Conservation (phyloP, 2,888 invertebrate species). For the Onchidella celtica region DNA sequence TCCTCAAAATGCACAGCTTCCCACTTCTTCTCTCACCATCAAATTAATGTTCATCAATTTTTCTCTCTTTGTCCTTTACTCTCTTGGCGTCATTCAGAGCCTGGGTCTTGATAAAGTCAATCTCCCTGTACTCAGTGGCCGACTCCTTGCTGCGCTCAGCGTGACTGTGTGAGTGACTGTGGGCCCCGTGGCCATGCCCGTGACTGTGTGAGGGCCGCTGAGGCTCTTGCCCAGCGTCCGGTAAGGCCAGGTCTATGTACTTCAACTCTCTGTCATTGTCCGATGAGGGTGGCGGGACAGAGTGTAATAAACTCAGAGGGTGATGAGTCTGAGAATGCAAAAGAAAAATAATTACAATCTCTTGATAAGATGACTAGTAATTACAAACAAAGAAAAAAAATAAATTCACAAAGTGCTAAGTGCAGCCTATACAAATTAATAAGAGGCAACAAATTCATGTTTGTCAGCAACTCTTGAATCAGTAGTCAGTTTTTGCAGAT, state of each 20-base stretch:
- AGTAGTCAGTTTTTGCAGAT: too few relatives aligned
- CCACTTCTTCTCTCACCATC: too few relatives aligned
- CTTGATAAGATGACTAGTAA: not conserved
- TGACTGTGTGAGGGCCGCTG: slow-evolving; percentile 50
- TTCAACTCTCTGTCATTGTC: slow-evolving; percentile 83
- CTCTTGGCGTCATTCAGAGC: slow-evolving; percentile 88
- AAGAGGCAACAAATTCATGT: too few relatives aligned
- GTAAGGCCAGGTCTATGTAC: slow-evolving; percentile 92
- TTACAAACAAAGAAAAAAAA: not conserved
- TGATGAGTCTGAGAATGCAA: slow-evolving; percentile 47
- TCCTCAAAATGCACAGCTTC: too few relatives aligned
- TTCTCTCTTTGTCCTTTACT: slow-evolving; percentile 51
- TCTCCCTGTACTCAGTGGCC: slow-evolving; percentile 90
- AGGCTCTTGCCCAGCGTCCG: slow-evolving; percentile 79
- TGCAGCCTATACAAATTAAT: too few relatives aligned
- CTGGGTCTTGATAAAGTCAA: slow-evolving; percentile 96
- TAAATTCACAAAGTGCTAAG: not conserved
- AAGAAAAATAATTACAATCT: not conserved
- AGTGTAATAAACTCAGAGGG: slow-evolving; percentile 46
- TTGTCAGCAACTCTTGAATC: too few relatives aligned
- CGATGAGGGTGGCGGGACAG: slow-evolving; percentile 61
- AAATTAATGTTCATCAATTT: slow-evolving; percentile 43
- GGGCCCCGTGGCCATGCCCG: slow-evolving; percentile 33
- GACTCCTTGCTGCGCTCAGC: slow-evolving; percentile 53
- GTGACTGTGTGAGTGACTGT: slow-evolving; percentile 36